phyloP scores from a whole-genome alignment of 2,888 invertebrate species.

The Cenopis cana region DNA sequence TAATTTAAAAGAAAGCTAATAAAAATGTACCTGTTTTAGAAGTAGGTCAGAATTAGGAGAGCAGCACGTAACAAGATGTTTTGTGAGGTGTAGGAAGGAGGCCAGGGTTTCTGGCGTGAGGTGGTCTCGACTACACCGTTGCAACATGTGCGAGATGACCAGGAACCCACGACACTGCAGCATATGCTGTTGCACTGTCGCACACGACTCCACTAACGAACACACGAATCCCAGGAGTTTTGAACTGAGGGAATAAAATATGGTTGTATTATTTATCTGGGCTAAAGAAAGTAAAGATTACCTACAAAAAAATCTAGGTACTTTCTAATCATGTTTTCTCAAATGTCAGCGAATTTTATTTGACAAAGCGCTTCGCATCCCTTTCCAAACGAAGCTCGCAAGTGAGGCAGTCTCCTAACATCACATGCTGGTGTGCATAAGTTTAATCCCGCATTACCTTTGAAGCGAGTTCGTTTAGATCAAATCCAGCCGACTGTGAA shows the following conservation, averaged over 20 bases:
- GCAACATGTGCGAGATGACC: conserved; percentile 98
- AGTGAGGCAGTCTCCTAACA: conserved; percentile 24
- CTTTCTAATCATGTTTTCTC: conserved; percentile 8
- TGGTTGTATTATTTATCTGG: not conserved
- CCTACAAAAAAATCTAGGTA: not conserved
- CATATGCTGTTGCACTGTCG: conserved; percentile 99
- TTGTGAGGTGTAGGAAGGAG: conserved; percentile 95
- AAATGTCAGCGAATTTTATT: conserved; percentile 12
- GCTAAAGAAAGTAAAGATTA: not conserved
- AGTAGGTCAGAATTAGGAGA: conserved; percentile 96
- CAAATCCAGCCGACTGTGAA: conserved; percentile 29
- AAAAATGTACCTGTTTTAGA: conserved; percentile 91
- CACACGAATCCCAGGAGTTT: conserved; percentile 98
- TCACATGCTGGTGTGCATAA: conserved; percentile 52
- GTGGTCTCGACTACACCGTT: conserved; percentile 96
- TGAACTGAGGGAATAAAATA: conserved; percentile 86
- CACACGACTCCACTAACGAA: conserved; percentile 97
- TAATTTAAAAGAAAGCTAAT: not conserved
- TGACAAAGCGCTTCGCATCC: conserved; percentile 14
- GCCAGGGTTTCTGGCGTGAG: conserved; percentile 97
- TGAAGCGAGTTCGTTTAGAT: conserved; percentile 50
- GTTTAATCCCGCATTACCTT: conserved; percentile 54
- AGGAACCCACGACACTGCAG: conserved; percentile 99
- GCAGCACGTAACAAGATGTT: conserved; percentile 96
- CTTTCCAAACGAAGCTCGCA: conserved; percentile 23